These are phyloP conservation scores for Sabatieria punctata DNA, from an alignment of 2,888 invertebrate species.

Conservation along the genomic window DNA sequence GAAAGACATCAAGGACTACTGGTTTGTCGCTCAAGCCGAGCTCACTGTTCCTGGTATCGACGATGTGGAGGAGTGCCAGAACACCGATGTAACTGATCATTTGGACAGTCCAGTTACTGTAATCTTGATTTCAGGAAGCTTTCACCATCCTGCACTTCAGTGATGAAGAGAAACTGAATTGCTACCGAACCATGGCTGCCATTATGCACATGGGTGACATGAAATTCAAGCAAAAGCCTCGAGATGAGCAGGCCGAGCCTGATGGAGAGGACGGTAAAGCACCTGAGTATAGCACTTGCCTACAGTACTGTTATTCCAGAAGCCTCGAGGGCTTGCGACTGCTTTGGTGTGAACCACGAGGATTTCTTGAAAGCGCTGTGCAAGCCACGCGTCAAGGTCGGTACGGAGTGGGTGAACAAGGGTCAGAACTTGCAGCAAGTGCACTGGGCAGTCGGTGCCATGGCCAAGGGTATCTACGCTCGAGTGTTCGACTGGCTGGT, in stretches of 20 bases:
- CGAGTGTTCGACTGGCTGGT: conserved; percentile 38
- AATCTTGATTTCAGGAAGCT: no score
- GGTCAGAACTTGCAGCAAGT: conserved; percentile 35
- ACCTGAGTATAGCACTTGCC: no score
- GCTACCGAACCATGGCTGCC: conserved; percentile 90
- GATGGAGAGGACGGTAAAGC: conserved; percentile 24
- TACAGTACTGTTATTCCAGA: conserved; percentile 2
- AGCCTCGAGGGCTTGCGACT: conserved; percentile 4
- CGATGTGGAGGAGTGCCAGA: conserved; percentile 69
- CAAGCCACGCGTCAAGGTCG: conserved; percentile 35
- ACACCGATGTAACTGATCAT: conserved; percentile 19
- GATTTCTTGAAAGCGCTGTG: conserved; percentile 30
- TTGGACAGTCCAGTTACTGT: conserved; percentile 14
- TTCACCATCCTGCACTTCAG: conserved; percentile 98
- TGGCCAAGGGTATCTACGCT: conserved; percentile 38
- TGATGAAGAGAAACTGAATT: conserved; percentile 81
- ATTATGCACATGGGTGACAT: conserved; percentile 99
- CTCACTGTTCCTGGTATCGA: conserved; percentile 72
- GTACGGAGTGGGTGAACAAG: conserved; percentile 35
- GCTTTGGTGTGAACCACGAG: conserved; percentile 6
- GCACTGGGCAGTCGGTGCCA: conserved; percentile 31
- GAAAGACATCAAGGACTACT: conserved; percentile 76
- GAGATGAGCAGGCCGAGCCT: conserved; percentile 95
- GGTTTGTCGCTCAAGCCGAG: conserved; percentile 87
- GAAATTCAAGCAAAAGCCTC: conserved; percentile 99